Evolutionary conservation across 2,888 invertebrate genomes (phyloP).

Genomic region (Hecatera dysodea): DNA sequence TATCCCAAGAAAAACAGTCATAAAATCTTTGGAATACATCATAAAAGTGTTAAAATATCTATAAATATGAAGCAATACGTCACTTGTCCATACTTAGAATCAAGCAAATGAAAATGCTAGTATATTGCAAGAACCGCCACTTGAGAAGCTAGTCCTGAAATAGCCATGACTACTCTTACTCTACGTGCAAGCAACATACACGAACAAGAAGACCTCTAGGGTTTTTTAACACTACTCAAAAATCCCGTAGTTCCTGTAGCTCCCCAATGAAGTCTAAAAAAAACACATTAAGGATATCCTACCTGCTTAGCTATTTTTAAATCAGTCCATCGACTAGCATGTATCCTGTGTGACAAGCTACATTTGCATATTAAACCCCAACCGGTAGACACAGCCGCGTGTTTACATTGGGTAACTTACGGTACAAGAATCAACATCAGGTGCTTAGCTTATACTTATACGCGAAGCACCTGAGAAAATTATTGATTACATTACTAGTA

Average conservation of each 20-base stretch:
- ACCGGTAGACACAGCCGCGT: not conserved
- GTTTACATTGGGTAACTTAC: slow-evolving; percentile 6
- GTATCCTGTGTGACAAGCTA: slow-evolving; percentile 21
- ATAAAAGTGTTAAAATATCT: slow-evolving; percentile 9
- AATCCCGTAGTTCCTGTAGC: too few species aligned
- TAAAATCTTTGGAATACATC: slow-evolving; percentile 33
- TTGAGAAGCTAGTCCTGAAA: slow-evolving; percentile 11
- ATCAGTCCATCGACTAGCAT: not conserved
- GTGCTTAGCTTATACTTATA: too few species aligned
- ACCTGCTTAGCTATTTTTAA: not conserved
- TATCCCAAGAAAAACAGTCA: not conserved
- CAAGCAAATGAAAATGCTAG: slow-evolving; percentile 9
- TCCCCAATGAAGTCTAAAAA: not conserved
- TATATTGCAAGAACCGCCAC: not conserved
- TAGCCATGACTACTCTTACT: not conserved
- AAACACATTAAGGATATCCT: not conserved
- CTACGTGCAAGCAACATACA: too few species aligned
- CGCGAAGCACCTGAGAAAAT: not conserved
- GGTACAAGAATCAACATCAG: slow-evolving; percentile 8
- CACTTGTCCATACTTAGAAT: slow-evolving; percentile 4
- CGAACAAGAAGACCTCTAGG: not conserved
- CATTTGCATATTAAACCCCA: slow-evolving; percentile 14
- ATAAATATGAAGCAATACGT: not conserved
- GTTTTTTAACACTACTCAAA: not conserved
- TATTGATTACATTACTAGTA: slow-evolving; percentile 8